Evolutionary conservation across 2,113 vertebrate species (phyloP), one percentile per base, ranked within the genome.

Genomic region (Chaetodon trifascialis): DNA sequence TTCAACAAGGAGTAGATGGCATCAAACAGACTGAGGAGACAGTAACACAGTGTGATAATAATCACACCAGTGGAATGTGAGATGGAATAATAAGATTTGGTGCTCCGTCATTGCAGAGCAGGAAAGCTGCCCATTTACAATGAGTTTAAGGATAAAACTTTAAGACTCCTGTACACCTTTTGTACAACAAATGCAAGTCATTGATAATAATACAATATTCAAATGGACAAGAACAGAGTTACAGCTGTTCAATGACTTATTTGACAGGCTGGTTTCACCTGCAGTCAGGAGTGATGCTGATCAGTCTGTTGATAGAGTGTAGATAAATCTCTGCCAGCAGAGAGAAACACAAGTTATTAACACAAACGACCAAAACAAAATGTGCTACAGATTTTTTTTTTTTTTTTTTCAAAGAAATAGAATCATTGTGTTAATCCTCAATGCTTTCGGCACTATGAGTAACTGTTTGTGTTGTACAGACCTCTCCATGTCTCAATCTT

Each of bases 401-500:
- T 19, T 60, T 36, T 19, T 30, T 2, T 30, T 30, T 30, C 30
- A 4, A 36, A 38, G 21, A 63, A 5, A 17, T 59, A 0, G 17
- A 62, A 62, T 60, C 34, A 8, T 19, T 38, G 19, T n/a, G 7
- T 44, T 44, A 2, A 14, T 65, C 15, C 25, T 11, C 0, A 49
- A 47, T 46, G 19, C 23, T 36, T 36, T 34, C 2, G 1, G 23
- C 4, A 49, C 30, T 8, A 30, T 38, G 19, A 47, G 5, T 23
- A 21, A 4, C 14, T 0, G 0, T 4, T 11, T 44, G 23, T 36
- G 30, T 55, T 42, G 21, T 8, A 72, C 87, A 74, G 23, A 99
- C 98, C 98, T 96, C 97, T 96, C 98, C 98, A 99, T 0, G 97
- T 99, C 92, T 99, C 97, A 16, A 99, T 99, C 92, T 97, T 99